A percentile compares a stretch with the other conserved stretches of the same genome.
phyloP scores from a whole-genome alignment of 1,140 invertebrate species.

The Drosophila pectinifera region DNA sequence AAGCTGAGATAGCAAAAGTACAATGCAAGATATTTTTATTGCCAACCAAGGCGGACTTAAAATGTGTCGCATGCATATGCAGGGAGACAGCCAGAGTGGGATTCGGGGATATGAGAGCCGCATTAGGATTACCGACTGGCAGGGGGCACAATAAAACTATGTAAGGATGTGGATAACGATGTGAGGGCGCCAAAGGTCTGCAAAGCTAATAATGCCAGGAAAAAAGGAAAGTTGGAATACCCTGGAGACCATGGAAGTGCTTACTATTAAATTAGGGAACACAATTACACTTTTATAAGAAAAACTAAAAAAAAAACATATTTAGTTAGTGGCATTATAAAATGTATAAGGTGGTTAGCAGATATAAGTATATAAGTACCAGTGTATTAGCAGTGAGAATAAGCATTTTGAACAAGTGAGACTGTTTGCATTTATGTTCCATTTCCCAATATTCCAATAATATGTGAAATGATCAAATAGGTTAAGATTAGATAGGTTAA shows the following conservation, averaged over 20 bases:
- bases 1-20: conserved; percentile 68
- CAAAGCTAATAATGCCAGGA: conserved; percentile 44
- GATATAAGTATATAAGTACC: no score
- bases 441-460: no score
- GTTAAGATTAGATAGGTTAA: no score
- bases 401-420: no score
- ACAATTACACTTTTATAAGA: no score
- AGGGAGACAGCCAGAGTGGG: conserved; percentile 11
- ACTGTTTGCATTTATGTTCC: no score
- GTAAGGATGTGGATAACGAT: conserved; percentile 80
- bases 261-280: no score
- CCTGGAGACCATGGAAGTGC: conserved; percentile 13
- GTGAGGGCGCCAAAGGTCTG: conserved; percentile 54
- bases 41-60: conserved; percentile 73
- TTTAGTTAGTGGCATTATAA: no score
- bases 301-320: no score
- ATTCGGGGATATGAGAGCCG: conserved; percentile 25
- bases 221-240: conserved; percentile 35
- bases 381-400: no score
- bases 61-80: conserved; percentile 80
- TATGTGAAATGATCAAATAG: no score
- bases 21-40: conserved; percentile 81
- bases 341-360: no score
- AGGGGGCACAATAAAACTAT: conserved; percentile 71
- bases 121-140: conserved; percentile 64